Percentiles rank a stretch among this genome's conserved stretches.
These are phyloP conservation scores for Fundulus diaphanus DNA, from an alignment of 2,797 vertebrate species.

Conservation along the genomic window DNA sequence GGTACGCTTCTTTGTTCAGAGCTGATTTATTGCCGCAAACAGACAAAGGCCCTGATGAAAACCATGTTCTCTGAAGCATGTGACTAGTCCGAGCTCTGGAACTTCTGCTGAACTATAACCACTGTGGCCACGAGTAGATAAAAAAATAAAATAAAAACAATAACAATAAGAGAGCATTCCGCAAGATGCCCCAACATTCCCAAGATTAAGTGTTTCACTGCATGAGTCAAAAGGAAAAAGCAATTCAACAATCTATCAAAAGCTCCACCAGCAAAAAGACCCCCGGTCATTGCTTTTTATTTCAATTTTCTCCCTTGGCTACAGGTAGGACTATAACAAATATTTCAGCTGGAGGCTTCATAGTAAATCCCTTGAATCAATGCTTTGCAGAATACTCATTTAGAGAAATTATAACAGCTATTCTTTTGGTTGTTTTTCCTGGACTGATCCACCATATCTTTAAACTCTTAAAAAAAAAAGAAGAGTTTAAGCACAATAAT, in stretches of 20 bases:
- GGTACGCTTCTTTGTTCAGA: slow-evolving; percentile 34
- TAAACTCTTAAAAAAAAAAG: too few relatives aligned
- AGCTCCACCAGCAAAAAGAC: neutral
- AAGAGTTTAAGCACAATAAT: too few relatives aligned
- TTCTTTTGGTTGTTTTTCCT: too few relatives aligned
- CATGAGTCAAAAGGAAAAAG: neutral
- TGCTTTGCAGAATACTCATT: too few relatives aligned
- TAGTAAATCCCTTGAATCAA: too few relatives aligned
- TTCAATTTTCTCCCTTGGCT: too few relatives aligned
- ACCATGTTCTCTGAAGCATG: neutral
- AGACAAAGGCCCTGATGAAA: neutral
- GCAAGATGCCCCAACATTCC: neutral
- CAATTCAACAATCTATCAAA: neutral
- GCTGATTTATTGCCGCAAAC: slow-evolving; percentile 4
- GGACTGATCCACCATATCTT: too few relatives aligned
- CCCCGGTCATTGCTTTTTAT: neutral
- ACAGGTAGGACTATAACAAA: too few relatives aligned
- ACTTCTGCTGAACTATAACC: neutral
- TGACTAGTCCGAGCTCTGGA: neutral
- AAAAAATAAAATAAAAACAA: too few relatives aligned
- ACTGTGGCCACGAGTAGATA: neutral
- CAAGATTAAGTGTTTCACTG: neutral
- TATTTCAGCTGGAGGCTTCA: too few relatives aligned
- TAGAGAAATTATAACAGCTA: too few relatives aligned
- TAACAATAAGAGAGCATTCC: neutral